A percentile compares a stretch with the other conserved stretches of the same genome.
phyloP scores from a whole-genome alignment of 2,797 vertebrate species.

The Rallus crepitans region DNA sequence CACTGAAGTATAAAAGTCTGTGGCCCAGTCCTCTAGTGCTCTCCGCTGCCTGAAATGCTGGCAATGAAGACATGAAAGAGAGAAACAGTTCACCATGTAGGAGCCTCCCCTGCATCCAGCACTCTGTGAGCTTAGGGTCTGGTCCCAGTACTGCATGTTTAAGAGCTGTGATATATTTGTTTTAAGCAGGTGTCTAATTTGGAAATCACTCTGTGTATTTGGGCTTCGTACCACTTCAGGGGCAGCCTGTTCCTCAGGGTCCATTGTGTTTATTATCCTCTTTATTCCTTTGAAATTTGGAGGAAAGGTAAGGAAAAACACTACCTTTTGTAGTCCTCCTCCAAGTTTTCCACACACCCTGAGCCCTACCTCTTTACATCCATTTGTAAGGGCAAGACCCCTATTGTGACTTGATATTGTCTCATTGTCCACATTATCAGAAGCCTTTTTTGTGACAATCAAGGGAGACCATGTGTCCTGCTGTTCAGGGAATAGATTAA shows the following conservation, averaged over 20 bases:
- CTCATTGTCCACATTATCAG: not conserved
- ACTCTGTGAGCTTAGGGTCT: not conserved
- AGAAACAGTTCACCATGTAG: rapidly evolving
- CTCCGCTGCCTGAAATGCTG: not conserved
- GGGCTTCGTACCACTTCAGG: not conserved
- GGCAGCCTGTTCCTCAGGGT: not conserved
- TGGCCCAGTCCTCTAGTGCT: not conserved
- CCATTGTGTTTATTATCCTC: not conserved
- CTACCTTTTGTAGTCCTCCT: not conserved
- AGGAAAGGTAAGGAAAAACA: not conserved
- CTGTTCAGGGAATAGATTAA: not conserved
- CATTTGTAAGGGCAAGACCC: not conserved
- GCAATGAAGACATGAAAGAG: rapidly evolving
- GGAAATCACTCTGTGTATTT: not conserved
- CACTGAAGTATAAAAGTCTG: not conserved
- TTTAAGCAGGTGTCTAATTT: not conserved
- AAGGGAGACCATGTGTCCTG: not conserved
- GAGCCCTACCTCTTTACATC: not conserved
- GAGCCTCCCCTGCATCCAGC: not conserved
- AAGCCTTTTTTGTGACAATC: not conserved
- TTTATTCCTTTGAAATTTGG: not conserved
- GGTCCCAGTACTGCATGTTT: rapidly evolving
- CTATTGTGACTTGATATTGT: not conserved
- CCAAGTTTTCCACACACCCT: not conserved
- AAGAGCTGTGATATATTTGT: not conserved